These are phyloP conservation scores for Oryctolagus cuniculus DNA, from an alignment of 2,113 vertebrate species.

Conservation along the genomic window mOryCun1.1 NC_091443.1:75994001-75994500, in stretches of 20 bases:
- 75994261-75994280: neutral
- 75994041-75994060: neutral
- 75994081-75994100: too few species aligned
- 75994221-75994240: too few species aligned
- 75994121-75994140: too few species aligned
- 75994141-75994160: too few species aligned
- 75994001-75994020: neutral
- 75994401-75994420: neutral
- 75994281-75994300: neutral
- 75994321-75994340: neutral
- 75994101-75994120: too few species aligned
- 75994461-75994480: neutral
- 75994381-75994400: neutral
- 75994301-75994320: neutral
- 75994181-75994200: too few species aligned
- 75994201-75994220: too few species aligned
- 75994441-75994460: neutral
- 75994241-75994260: neutral
- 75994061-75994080: neutral
- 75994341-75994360: neutral
- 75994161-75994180: too few species aligned
- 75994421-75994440: neutral
- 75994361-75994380: neutral
- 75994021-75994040: neutral
- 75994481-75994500: neutral